phyloP scores from a whole-genome alignment of 2,888 invertebrate species.

The Tineola bisselliella region DNA sequence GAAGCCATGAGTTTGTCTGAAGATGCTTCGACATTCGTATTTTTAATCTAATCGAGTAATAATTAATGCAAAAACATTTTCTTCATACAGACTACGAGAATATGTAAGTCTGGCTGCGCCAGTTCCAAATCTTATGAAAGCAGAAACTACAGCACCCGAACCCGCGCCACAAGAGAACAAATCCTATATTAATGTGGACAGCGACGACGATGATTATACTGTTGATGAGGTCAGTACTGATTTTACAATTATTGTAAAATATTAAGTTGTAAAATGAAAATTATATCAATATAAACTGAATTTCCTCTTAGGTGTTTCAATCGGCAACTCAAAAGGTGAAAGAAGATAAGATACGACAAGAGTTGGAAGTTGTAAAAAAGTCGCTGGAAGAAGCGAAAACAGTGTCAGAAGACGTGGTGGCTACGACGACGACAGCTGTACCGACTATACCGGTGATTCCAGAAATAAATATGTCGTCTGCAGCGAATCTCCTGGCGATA shows the following conservation, averaged over 20 bases:
- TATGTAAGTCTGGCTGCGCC: slow-evolving; percentile 70
- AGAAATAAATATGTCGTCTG: slow-evolving; percentile 19
- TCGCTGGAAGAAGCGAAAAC: slow-evolving; percentile 41
- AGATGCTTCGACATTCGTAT: no score
- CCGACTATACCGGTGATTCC: slow-evolving; percentile 16
- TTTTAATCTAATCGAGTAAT: background rate
- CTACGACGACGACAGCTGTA: slow-evolving; percentile 15
- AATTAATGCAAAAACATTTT: background rate
- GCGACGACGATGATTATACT: slow-evolving; percentile 84
- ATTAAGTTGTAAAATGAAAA: no score
- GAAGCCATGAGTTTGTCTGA: no score
- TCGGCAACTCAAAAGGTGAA: slow-evolving; percentile 79
- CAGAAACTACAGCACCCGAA: slow-evolving; percentile 12
- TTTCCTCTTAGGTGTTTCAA: slow-evolving; percentile 66
- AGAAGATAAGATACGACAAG: slow-evolving; percentile 68
- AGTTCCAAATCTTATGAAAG: background rate
- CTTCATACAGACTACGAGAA: slow-evolving; percentile 61
- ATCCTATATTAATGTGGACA: slow-evolving; percentile 32
- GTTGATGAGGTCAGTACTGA: slow-evolving; percentile 76
- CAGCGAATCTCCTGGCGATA: slow-evolving; percentile 44
- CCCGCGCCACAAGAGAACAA: background rate
- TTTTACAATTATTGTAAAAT: background rate
- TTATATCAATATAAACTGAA: no score
- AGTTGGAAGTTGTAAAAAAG: slow-evolving; percentile 65
- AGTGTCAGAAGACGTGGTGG: slow-evolving; percentile 14